Evolutionary conservation across 2,797 vertebrate species (phyloP).

Genomic region (Parotocinclus haroldoi): DNA sequence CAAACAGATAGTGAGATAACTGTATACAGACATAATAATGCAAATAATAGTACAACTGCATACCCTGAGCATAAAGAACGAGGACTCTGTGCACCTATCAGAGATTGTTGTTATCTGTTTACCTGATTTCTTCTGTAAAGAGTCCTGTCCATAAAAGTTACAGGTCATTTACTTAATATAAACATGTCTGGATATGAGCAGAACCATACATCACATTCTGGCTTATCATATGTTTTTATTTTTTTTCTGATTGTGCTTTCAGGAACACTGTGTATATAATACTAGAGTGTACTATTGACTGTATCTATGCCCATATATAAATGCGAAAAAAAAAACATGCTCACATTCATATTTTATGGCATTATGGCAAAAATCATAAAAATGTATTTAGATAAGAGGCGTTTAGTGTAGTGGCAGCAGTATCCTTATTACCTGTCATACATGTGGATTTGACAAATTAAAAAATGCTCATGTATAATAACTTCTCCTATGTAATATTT

Average conservation of each 20-base stretch:
- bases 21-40: constrained; percentile 77
- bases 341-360: no score
- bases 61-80: constrained; percentile 56
- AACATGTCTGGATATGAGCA: constrained; percentile 35
- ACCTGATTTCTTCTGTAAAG: background rate
- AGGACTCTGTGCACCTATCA: constrained; percentile 60
- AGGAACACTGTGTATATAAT: background rate
- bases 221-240: background rate
- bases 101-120: constrained; percentile 50
- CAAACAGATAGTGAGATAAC: constrained; percentile 73
- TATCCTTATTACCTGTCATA: no score
- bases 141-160: no score
- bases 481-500: no score
- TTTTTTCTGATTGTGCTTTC: constrained; percentile 1
- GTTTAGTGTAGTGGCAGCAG: no score
- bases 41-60: constrained; percentile 61
- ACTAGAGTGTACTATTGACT: background rate
- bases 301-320: background rate
- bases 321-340: no score
- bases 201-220: constrained; percentile 1
- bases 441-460: no score
- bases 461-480: no score
- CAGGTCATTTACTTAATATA: constrained; percentile 30
- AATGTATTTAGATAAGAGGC: no score
- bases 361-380: no score